These are phyloP conservation scores for Atta texana DNA, from an alignment of 1,140 invertebrate genomes.

Conservation along the genomic window DNA sequence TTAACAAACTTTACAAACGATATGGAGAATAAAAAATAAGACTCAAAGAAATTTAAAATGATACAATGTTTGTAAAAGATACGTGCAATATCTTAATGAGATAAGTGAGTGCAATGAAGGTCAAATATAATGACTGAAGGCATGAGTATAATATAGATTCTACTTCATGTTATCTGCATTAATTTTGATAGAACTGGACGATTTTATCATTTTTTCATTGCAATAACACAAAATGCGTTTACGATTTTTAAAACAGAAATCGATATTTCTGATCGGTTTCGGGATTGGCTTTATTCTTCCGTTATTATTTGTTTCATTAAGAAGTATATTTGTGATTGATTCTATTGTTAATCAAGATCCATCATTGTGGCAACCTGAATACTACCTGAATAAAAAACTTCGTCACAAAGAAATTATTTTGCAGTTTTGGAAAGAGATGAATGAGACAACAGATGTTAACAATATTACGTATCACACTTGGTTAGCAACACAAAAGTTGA, in stretches of 20 bases:
- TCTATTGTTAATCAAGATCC: not conserved
- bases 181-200: not conserved
- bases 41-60: not conserved
- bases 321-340: conserved; percentile 11
- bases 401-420: conserved; percentile 22
- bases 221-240: conserved; percentile 48
- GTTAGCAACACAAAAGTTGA: conserved; percentile 74
- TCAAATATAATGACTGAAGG: conserved; percentile 45
- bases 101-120: conserved; percentile 46
- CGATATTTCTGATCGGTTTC: conserved; percentile 71
- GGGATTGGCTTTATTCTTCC: conserved; percentile 72
- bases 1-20: not conserved
- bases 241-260: conserved; percentile 38
- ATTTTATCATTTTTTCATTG: not conserved
- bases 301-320: conserved; percentile 56
- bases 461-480: conserved; percentile 75
- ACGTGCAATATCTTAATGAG: conserved; percentile 19
- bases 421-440: conserved; percentile 53
- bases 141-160: not conserved
- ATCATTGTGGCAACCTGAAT: conserved; percentile 21
- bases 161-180: not conserved
- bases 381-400: conserved; percentile 15
- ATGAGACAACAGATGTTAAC: conserved; percentile 28
- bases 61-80: too few relatives aligned
- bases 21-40: not conserved